Evolutionary conservation across 2,888 invertebrate genomes (phyloP).

Genomic region (Metallyticus violacea): DNA sequence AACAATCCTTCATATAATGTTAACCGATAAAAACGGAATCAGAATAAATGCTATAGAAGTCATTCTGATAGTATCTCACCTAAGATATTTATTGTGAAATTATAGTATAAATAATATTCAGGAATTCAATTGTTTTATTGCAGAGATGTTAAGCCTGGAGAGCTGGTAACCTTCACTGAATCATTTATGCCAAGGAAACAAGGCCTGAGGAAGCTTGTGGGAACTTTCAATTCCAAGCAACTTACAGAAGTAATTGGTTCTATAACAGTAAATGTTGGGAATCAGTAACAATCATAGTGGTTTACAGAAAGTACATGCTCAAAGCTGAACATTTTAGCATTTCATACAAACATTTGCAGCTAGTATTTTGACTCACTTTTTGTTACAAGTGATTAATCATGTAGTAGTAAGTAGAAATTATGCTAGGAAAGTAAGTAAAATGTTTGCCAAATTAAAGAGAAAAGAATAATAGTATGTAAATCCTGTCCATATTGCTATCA

Average conservation of each 20-base stretch:
- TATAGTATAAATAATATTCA: no score
- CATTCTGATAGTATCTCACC: no score
- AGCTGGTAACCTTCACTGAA: conserved; percentile 60
- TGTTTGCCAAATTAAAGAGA: neutral
- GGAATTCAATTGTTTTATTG: conserved; percentile 39
- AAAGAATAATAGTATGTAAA: no score
- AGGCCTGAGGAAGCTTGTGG: conserved; percentile 62
- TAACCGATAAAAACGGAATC: no score
- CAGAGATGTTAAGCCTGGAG: conserved; percentile 63
- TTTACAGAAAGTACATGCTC: no score
- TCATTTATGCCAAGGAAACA: conserved; percentile 57
- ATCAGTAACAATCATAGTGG: neutral
- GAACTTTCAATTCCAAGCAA: conserved; percentile 63
- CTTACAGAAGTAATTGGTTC: conserved; percentile 63
- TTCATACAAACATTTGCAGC: neutral
- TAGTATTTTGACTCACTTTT: neutral
- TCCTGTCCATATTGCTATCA: no score
- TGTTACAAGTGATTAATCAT: no score
- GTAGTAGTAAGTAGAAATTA: no score
- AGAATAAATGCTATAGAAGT: no score
- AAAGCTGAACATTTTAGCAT: no score
- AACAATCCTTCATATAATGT: no score
- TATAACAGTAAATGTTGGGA: conserved; percentile 45
- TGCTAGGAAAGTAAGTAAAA: neutral
- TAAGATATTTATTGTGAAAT: no score